A percentile compares a stretch with the other conserved stretches of the same genome.
phyloP scores from a whole-genome alignment of 2,797 vertebrate genomes.

The Helicolenus hilgendorfi region DNA sequence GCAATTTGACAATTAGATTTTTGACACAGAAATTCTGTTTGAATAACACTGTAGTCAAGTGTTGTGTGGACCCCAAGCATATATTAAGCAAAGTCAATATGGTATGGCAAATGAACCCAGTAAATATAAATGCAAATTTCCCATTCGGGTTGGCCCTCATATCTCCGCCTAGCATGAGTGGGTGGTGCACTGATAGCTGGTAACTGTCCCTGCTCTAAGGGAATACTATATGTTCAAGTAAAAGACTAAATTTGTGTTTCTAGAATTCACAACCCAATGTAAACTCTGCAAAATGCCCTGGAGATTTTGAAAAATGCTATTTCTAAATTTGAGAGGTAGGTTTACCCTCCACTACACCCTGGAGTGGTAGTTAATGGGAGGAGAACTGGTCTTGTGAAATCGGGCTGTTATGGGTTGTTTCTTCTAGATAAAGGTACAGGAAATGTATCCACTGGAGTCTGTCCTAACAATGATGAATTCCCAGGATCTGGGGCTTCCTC shows the following conservation, averaged over 20 bases:
- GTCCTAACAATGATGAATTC: constrained; percentile 74
- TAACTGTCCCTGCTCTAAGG: neutral
- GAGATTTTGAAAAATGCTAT: constrained; percentile 1
- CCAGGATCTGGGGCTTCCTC: constrained; percentile 66
- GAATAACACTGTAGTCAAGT: neutral
- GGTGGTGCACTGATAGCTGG: neutral
- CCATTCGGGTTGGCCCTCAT: neutral
- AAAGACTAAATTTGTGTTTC: neutral
- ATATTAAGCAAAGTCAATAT: neutral
- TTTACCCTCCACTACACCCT: constrained; percentile 10
- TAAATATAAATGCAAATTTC: neutral
- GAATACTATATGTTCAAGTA: neutral
- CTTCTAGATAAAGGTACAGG: constrained; percentile 26
- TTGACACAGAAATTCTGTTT: neutral
- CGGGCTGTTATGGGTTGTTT: constrained; percentile 12
- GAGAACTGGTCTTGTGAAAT: constrained; percentile 25
- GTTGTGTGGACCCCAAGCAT: neutral
- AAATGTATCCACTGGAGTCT: constrained; percentile 41
- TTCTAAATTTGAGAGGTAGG: neutral
- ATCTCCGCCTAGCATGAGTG: neutral
- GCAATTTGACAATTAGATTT: neutral
- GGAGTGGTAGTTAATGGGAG: constrained; percentile 15
- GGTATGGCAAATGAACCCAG: neutral
- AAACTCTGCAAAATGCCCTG: neutral
- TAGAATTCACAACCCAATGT: neutral